Percentiles rank a stretch among this genome's conserved stretches.
Evolutionary conservation across 2,888 invertebrate species (phyloP).

Genomic region (Epistrophe eligans): DNA sequence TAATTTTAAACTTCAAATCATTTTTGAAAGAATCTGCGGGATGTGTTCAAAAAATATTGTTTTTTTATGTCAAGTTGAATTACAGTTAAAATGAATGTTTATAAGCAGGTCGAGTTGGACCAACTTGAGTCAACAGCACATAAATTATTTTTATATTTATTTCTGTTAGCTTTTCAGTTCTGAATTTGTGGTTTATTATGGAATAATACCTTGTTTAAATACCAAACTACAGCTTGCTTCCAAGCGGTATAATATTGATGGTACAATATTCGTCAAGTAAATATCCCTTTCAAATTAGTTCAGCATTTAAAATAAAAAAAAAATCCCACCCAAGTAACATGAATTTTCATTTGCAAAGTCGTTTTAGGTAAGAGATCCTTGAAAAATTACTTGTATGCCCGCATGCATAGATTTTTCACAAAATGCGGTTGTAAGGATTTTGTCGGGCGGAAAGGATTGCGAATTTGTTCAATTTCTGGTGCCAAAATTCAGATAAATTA

Average conservation of each 20-base stretch:
- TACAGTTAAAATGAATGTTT: too few relatives aligned
- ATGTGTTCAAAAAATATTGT: too few relatives aligned
- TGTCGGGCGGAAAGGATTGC: constrained; percentile 63
- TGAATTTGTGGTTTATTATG: too few relatives aligned
- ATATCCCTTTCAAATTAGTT: constrained; percentile 43
- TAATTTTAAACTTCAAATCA: too few relatives aligned
- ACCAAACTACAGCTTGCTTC: too few relatives aligned
- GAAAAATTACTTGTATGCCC: constrained; percentile 70
- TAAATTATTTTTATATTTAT: too few relatives aligned
- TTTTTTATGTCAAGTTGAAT: too few relatives aligned
- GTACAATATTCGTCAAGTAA: constrained; percentile 43
- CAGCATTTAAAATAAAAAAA: constrained; percentile 8
- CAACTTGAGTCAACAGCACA: too few relatives aligned
- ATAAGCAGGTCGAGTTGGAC: too few relatives aligned
- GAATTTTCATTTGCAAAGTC: constrained; percentile 68
- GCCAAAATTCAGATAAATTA: constrained; percentile 75
- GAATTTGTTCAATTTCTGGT: constrained; percentile 70
- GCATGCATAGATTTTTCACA: constrained; percentile 74
- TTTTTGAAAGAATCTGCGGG: too few relatives aligned
- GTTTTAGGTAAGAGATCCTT: constrained; percentile 48
- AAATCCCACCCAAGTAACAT: constrained; percentile 43
- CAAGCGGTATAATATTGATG: background rate
- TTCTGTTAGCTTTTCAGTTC: too few relatives aligned
- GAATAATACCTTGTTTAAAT: too few relatives aligned
- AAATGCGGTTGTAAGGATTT: constrained; percentile 58